phyloP scores from a whole-genome alignment of 2,797 vertebrate species.

The Lagocephalus sceleratus region DNA sequence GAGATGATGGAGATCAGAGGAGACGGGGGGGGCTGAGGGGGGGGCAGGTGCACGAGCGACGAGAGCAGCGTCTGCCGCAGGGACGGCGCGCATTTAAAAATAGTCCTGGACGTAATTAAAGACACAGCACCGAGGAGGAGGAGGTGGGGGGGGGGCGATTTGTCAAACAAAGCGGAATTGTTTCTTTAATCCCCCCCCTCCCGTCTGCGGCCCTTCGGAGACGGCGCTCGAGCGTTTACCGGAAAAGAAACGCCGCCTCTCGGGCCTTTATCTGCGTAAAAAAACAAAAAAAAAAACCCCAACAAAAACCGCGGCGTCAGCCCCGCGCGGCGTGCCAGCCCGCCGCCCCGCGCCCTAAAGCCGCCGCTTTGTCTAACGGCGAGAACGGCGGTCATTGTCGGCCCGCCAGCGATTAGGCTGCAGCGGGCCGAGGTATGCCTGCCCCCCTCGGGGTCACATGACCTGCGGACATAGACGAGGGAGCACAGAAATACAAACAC shows the following conservation, averaged over 20 bases:
- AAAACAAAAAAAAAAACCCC: no score
- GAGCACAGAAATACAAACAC: conserved; percentile 8
- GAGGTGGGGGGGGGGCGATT: conserved; percentile 25
- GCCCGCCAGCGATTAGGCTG: no score
- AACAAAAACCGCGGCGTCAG: no score
- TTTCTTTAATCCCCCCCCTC: conserved; percentile 23
- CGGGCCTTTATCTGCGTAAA: no score
- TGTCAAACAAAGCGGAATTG: conserved; percentile 20
- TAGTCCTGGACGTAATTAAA: conserved; percentile 58
- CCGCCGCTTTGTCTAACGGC: no score
- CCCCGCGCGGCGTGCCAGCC: no score
- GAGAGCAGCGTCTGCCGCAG: conserved; percentile 20
- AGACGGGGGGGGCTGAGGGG: no score
- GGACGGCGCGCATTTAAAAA: conserved; percentile 55
- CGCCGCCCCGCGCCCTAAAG: no score
- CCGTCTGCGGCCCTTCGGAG: no score
- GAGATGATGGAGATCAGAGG: conserved; percentile 49
- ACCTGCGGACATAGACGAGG: conserved; percentile 33
- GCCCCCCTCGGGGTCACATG: conserved; percentile 52
- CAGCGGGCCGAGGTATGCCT: not conserved
- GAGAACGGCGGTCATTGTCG: no score
- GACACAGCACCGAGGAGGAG: conserved; percentile 34
- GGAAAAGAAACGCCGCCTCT: no score
- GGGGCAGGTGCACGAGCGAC: conserved; percentile 50
- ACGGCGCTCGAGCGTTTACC: no score